A percentile compares a stretch with the other conserved stretches of the same genome.
phyloP scores from a whole-genome alignment of 2,888 invertebrate genomes.

The Protophormia terraenovae region DNA sequence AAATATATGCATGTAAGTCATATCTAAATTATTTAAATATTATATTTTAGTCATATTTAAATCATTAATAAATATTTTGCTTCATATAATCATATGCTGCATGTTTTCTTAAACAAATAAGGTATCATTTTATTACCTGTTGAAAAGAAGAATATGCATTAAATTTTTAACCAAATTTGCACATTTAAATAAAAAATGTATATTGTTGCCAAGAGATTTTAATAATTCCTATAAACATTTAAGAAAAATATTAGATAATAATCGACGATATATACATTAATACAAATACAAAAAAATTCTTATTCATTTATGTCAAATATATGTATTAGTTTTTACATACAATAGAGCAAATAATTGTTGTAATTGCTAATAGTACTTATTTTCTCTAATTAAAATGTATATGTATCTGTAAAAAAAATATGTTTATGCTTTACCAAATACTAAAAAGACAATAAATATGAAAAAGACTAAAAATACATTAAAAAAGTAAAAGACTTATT shows the following conservation, averaged over 20 bases:
- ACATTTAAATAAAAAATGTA: background rate
- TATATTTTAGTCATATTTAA: too few relatives aligned
- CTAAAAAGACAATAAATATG: slow-evolving; percentile 4
- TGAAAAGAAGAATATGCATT: slow-evolving; percentile 2
- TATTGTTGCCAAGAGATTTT: slow-evolving; percentile 20
- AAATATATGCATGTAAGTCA: too few relatives aligned
- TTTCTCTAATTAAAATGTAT: background rate
- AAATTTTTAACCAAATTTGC: slow-evolving; percentile 42
- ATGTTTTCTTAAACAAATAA: slow-evolving; percentile 1
- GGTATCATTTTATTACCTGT: slow-evolving; percentile 19
- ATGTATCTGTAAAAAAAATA: background rate
- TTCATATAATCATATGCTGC: background rate
- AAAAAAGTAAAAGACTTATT: background rate
- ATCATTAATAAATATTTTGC: background rate
- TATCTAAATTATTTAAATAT: too few relatives aligned
- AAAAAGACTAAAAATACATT: slow-evolving; percentile 27
- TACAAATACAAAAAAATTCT: background rate
- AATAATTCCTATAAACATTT: slow-evolving; percentile 1
- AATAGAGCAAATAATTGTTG: slow-evolving; percentile 12
- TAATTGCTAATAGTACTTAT: background rate
- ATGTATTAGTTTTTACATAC: background rate
- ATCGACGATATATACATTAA: background rate
- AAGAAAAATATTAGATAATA: slow-evolving; percentile 45
- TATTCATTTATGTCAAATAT: background rate
- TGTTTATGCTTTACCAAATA: background rate